Evolutionary conservation across 2,113 vertebrate genomes (phyloP), one percentile per base, ranked within the genome.

Genomic region (Echinops telfairi): DNA sequence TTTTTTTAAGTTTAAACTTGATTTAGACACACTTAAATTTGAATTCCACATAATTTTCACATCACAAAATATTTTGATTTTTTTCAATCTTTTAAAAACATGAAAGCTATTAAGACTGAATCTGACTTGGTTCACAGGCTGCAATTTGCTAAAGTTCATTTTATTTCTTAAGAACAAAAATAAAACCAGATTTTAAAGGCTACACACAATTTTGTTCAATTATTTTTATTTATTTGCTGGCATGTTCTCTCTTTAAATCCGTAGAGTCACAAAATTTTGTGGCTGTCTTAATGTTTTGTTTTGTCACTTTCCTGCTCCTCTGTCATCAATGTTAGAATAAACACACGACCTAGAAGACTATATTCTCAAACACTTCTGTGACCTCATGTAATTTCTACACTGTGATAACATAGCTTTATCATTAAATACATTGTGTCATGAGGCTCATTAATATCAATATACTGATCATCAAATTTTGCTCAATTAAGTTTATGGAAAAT

Each of bases 181-280:
- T 25, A 29, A 93, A 93, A 68, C 15, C n/a, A 83, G 40, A 75
- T 77, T 68, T 83, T 68, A 68, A 66, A 93, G 29, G 53, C 31
- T 81, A 36, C 17, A 6, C 78, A 38, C 36, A 79, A 58, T 80
- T 64, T 57, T 66, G n/a, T 36, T 38, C 33, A 31, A 83, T 76
- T 36, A 64, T 70, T 83, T 89, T 68, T 29, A 68, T 31, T 29
- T 70, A 83, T 78, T 81, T 70, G 36, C 11, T 70, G 58, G 57
- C n/a, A 76, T 6, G 1, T 70, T 88, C 40, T 68, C 5, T 57
- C 80, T 88, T 83, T 19, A 83, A 53, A 88, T 43, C 36, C 71
- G 88, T 33, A 90, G 57, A 93, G 80, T 16, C 31, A 58, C 38
- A 94, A 64, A 68, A 88, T 64, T 17, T 78, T 3, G 76, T n/a